phyloP scores from a whole-genome alignment of 2,797 vertebrate genomes.

The Acanthornis magna region DNA sequence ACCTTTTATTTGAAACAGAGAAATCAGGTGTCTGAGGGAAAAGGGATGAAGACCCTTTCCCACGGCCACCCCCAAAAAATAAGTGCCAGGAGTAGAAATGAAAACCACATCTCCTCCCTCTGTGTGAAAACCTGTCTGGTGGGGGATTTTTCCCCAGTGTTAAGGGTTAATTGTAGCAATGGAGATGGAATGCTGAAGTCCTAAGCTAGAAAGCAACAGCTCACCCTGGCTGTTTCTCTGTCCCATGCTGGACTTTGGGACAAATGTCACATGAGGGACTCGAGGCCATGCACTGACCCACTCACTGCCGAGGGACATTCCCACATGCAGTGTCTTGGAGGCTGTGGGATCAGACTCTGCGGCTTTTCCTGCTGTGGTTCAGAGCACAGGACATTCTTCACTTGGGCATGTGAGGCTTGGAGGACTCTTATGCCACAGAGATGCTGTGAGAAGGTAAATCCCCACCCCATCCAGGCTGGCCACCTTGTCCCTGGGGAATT shows the following conservation, averaged over 20 bases:
- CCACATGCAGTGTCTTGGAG: not conserved
- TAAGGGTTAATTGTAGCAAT: not conserved
- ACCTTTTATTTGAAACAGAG: not conserved
- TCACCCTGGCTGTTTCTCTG: not conserved
- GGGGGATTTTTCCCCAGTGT: fast-evolving
- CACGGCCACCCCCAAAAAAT: not conserved
- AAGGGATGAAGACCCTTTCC: not conserved
- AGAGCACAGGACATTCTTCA: not conserved
- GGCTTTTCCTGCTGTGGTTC: not conserved
- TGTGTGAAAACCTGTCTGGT: fast-evolving
- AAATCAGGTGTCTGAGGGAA: not conserved
- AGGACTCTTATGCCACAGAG: not conserved
- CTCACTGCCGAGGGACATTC: not conserved
- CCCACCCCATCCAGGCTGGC: not conserved
- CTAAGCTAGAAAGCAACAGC: not conserved
- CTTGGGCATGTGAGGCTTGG: not conserved
- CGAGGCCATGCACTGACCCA: not conserved
- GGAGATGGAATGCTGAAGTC: not conserved
- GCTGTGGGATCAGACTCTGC: not conserved
- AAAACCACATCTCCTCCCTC: not conserved
- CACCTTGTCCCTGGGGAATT: not conserved
- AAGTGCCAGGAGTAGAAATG: not conserved
- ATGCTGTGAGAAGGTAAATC: not conserved
- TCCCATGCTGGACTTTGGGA: fast-evolving
- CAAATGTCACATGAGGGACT: fast-evolving